phyloP scores from a whole-genome alignment of 1,140 invertebrate species.

The Bombus haemorrhoidalis region DNA sequence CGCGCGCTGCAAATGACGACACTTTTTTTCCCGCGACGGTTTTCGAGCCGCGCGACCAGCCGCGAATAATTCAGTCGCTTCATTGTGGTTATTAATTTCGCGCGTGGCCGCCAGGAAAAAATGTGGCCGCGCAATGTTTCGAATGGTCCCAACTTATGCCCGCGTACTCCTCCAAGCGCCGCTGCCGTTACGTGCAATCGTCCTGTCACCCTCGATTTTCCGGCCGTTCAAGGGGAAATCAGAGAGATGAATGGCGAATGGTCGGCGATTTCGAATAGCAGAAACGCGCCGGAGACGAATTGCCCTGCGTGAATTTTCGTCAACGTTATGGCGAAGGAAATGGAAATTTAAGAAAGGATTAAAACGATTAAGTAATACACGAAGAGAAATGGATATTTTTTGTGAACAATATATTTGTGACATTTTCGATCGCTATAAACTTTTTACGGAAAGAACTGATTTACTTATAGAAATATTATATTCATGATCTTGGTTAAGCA shows the following conservation, averaged over 20 bases:
- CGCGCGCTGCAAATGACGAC: conserved; percentile 65
- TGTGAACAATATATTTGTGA: background rate
- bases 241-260: conserved; percentile 33
- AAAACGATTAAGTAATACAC: background rate
- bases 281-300: background rate
- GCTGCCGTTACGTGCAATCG: conserved; percentile 9
- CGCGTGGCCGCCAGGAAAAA: conserved; percentile 42
- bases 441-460: background rate
- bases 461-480: background rate
- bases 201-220: conserved; percentile 32
- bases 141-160: conserved; percentile 58
- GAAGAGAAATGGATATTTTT: background rate
- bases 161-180: conserved; percentile 23
- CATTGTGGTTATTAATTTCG: conserved; percentile 67
- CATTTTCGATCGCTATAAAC: background rate
- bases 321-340: background rate
- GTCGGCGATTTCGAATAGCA: background rate
- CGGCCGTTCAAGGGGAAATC: conserved; percentile 24
- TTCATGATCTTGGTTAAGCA: background rate
- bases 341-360: background rate
- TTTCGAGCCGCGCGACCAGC: conserved; percentile 36
- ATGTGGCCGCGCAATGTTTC: conserved; percentile 50
- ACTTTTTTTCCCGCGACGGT: conserved; percentile 51
- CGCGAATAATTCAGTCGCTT: conserved; percentile 66
- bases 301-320: background rate